Percentiles rank a stretch among this genome's conserved stretches.
These are phyloP conservation scores for Stictonetta naevosa DNA, from an alignment of 2,113 vertebrate species.

Conservation along the genomic window DNA sequence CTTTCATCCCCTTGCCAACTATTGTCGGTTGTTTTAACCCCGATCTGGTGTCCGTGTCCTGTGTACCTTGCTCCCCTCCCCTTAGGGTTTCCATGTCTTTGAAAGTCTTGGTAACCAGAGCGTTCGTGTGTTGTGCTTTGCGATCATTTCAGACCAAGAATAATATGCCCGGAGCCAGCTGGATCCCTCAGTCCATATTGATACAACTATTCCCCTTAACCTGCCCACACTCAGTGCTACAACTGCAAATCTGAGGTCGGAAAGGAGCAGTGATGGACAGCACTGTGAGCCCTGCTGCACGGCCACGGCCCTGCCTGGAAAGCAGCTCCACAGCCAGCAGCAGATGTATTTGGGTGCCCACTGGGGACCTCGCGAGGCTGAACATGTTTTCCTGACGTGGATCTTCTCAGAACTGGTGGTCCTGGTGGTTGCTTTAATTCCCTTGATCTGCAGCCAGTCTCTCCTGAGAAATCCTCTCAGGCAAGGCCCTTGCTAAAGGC, in stretches of 20 bases:
- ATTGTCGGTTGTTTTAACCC: slow-evolving; percentile 23
- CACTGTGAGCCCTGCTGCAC: neutral
- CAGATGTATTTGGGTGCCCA: neutral
- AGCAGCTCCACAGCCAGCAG: neutral
- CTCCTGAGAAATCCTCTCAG: neutral
- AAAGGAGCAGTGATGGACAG: neutral
- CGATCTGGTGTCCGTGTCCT: accelerated
- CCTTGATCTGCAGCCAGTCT: neutral
- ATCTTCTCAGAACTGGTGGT: neutral
- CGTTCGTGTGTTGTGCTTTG: slow-evolving; percentile 58
- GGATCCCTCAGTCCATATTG: slow-evolving; percentile 32
- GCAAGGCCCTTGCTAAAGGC: neutral
- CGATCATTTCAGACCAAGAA: slow-evolving; percentile 59
- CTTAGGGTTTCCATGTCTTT: slow-evolving; percentile 13
- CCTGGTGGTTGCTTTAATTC: neutral
- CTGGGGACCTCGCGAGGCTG: neutral
- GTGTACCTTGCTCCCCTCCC: neutral
- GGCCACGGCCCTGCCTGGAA: neutral
- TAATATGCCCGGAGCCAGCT: slow-evolving; percentile 61
- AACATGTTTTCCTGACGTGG: neutral
- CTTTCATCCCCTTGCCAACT: neutral
- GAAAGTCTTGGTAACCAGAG: slow-evolving; percentile 51
- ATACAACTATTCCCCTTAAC: slow-evolving; percentile 63
- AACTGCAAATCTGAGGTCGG: slow-evolving; percentile 39
- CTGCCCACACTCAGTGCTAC: slow-evolving; percentile 56